These are phyloP conservation scores for Periophthalmus magnuspinnatus DNA, from an alignment of 2,797 vertebrate genomes.

Conservation along the genomic window DNA sequence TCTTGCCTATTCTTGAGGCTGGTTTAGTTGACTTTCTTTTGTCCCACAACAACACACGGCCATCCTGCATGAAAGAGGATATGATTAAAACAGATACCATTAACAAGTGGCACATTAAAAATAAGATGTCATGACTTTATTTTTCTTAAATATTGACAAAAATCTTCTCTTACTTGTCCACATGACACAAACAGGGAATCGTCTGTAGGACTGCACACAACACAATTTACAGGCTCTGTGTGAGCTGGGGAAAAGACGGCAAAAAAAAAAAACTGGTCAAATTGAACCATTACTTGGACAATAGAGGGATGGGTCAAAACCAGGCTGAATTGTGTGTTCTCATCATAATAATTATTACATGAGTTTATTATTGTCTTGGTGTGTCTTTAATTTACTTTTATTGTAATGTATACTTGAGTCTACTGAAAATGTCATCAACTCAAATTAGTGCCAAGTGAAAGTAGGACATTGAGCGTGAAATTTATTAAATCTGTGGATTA, in stretches of 20 bases:
- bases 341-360: not conserved
- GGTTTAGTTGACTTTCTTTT: conserved; percentile 89
- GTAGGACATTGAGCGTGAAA: not conserved
- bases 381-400: not conserved
- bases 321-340: not conserved
- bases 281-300: not conserved
- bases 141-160: not conserved
- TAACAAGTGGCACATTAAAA: not conserved
- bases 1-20: conserved; percentile 86
- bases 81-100: conserved; percentile 3
- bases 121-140: not conserved
- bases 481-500: not conserved
- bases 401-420: not conserved
- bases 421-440: not conserved
- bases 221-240: conserved; percentile 82
- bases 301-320: not conserved
- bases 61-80: conserved; percentile 75
- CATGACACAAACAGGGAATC: conserved; percentile 92
- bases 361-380: not conserved
- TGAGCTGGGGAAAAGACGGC: conserved; percentile 76
- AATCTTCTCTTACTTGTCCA: conserved; percentile 82
- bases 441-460: not conserved
- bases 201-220: conserved; percentile 88
- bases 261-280: not conserved
- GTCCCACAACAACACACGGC: conserved; percentile 92